Percentiles rank a stretch among this genome's conserved stretches.
Evolutionary conservation across 2,888 invertebrate genomes (phyloP).

Genomic region (Elaeidobius kamerunicus): DNA sequence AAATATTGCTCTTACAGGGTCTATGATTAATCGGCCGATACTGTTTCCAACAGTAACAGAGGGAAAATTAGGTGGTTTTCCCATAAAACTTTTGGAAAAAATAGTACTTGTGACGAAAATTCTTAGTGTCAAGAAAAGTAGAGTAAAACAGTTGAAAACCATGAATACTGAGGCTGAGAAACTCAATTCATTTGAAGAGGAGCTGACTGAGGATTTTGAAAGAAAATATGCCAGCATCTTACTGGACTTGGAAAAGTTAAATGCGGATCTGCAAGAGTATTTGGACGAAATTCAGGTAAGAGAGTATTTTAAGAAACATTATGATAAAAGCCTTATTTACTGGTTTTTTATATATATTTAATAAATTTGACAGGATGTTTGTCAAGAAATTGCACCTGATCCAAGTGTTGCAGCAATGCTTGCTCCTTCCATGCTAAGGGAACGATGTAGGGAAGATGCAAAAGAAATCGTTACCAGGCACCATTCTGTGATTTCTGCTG

Average conservation of each 20-base stretch:
- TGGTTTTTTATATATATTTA: too few relatives aligned
- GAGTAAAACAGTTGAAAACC: constrained; percentile 74
- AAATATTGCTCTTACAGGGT: too few relatives aligned
- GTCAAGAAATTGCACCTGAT: constrained; percentile 84
- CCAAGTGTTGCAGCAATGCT: constrained; percentile 83
- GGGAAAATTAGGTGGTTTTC: constrained; percentile 74
- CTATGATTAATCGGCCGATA: constrained; percentile 42
- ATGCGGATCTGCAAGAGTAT: constrained; percentile 81
- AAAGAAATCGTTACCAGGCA: constrained; percentile 74
- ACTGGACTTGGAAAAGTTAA: constrained; percentile 87
- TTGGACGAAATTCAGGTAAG: constrained; percentile 74
- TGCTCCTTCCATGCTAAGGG: constrained; percentile 82
- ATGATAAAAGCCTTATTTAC: too few relatives aligned
- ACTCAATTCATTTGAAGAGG: constrained; percentile 74
- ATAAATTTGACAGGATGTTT: too few relatives aligned
- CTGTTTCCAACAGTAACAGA: constrained; percentile 41
- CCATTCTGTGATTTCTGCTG: constrained; percentile 57
- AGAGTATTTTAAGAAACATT: too few relatives aligned
- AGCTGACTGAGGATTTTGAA: constrained; percentile 84
- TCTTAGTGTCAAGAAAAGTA: constrained; percentile 74
- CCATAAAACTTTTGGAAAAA: constrained; percentile 78
- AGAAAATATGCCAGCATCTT: constrained; percentile 84
- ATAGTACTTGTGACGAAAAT: constrained; percentile 87
- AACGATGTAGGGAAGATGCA: constrained; percentile 85
- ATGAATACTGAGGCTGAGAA: constrained; percentile 92